A percentile compares a stretch with the other conserved stretches of the same genome.
Evolutionary conservation across 2,797 vertebrate species (phyloP).

Genomic region (Argentina silus): DNA sequence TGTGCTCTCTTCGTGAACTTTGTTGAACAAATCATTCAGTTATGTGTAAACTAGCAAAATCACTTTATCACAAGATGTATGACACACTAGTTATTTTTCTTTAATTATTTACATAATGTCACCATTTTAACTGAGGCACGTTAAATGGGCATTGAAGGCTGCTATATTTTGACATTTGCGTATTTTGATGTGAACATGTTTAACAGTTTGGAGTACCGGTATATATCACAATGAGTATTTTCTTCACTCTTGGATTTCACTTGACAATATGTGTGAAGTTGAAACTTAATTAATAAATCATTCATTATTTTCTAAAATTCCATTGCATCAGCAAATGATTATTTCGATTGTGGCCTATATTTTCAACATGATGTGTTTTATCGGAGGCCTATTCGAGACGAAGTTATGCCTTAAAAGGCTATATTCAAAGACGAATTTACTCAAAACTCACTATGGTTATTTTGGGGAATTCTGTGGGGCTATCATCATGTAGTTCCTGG

Average conservation of each 20-base stretch:
- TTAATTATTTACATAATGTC: slow-evolving; percentile 55
- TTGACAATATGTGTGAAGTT: slow-evolving; percentile 72
- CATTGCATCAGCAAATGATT: slow-evolving; percentile 25
- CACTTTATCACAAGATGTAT: slow-evolving; percentile 49
- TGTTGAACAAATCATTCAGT: slow-evolving; percentile 44
- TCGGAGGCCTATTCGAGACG: no score
- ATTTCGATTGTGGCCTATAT: slow-evolving; percentile 13
- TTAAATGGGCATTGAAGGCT: slow-evolving; percentile 58
- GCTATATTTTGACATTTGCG: slow-evolving; percentile 66
- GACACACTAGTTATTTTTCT: slow-evolving; percentile 45
- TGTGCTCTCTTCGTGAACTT: slow-evolving; percentile 42
- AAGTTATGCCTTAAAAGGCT: background rate
- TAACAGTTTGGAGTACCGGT: slow-evolving; percentile 58
- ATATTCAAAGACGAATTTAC: background rate
- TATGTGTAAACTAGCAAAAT: slow-evolving; percentile 42
- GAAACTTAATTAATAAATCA: slow-evolving; percentile 75
- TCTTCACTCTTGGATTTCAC: slow-evolving; percentile 68
- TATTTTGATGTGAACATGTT: slow-evolving; percentile 71
- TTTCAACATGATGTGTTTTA: background rate
- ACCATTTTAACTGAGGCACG: slow-evolving; percentile 55
- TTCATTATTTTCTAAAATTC: slow-evolving; percentile 69
- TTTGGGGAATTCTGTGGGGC: background rate
- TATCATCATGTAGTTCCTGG: background rate
- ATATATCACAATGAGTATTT: slow-evolving; percentile 47
- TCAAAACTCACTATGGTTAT: no score